A percentile compares a stretch with the other conserved stretches of the same genome.
Conservation (phyloP, 2,113 vertebrate genomes). For the Galeopterus variegatus region DNA sequence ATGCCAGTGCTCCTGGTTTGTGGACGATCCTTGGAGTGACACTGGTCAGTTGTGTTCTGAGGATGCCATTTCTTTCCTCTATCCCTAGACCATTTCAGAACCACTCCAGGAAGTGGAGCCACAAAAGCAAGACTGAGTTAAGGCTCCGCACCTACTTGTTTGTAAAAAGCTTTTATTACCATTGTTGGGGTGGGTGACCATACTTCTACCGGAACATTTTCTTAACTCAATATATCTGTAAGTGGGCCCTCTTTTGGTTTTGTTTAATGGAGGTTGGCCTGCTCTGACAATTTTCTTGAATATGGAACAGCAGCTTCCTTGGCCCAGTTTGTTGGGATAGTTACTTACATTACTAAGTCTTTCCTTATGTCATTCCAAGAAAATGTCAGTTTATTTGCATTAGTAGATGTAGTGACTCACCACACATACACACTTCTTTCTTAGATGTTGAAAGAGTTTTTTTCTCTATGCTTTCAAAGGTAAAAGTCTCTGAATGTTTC, state of each 20-base stretch:
- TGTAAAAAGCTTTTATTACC: neutral
- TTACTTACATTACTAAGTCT: neutral
- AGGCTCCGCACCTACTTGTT: neutral
- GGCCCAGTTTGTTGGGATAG: neutral
- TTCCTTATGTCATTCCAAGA: slow-evolving; percentile 21
- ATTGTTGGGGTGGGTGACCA: neutral
- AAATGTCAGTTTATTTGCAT: neutral
- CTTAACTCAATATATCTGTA: neutral
- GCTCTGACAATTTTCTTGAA: slow-evolving; percentile 31
- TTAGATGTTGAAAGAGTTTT: neutral
- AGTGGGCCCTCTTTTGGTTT: neutral
- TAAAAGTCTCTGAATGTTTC: neutral
- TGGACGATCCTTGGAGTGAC: neutral
- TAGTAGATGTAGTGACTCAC: neutral
- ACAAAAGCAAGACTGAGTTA: neutral
- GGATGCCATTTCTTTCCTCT: neutral
- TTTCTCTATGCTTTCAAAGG: neutral
- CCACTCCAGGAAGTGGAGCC: neutral
- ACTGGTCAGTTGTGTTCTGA: neutral
- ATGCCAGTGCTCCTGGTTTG: neutral
- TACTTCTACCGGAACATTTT: neutral
- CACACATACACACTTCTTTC: neutral
- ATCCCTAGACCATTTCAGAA: neutral
- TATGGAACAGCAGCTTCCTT: neutral
- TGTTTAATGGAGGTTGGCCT: neutral